Evolutionary conservation across 2,888 invertebrate species (phyloP).

Genomic region (Cheilosia impressa): DNA sequence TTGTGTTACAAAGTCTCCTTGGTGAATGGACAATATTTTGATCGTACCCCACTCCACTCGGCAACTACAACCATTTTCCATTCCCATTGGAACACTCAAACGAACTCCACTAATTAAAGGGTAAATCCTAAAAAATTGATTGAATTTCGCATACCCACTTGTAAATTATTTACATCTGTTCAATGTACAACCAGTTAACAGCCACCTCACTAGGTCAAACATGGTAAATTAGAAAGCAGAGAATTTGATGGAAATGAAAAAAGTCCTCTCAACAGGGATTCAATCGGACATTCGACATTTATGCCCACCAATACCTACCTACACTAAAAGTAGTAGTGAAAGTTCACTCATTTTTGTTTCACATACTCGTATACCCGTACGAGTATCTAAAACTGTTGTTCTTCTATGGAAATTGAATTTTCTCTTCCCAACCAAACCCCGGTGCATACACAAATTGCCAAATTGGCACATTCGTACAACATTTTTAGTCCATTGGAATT

Average conservation of each 20-base stretch:
- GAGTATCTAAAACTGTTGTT: slow-evolving; percentile 17
- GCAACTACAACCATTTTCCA: too few species aligned
- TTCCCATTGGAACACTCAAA: too few species aligned
- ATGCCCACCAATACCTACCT: not conserved
- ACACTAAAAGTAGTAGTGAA: slow-evolving; percentile 37
- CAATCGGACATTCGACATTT: not conserved
- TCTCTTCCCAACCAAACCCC: not conserved
- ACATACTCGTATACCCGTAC: too few species aligned
- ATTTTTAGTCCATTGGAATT: slow-evolving; percentile 65
- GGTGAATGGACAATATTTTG: too few species aligned
- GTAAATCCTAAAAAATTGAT: slow-evolving; percentile 25
- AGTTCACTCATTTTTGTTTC: slow-evolving; percentile 25
- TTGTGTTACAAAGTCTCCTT: too few species aligned
- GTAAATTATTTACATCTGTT: slow-evolving; percentile 39
- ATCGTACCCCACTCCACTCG: too few species aligned
- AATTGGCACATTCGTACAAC: slow-evolving; percentile 60
- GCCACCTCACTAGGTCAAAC: slow-evolving; percentile 29
- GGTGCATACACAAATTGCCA: slow-evolving; percentile 34
- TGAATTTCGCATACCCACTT: slow-evolving; percentile 15
- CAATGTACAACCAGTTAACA: not conserved
- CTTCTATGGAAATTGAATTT: slow-evolving; percentile 62
- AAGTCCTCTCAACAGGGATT: slow-evolving; percentile 15
- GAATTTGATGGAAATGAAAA: slow-evolving; percentile 19
- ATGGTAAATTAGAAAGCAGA: slow-evolving; percentile 49
- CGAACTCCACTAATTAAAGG: slow-evolving; percentile 26